A percentile compares a stretch with the other conserved stretches of the same genome.
These are phyloP conservation scores for Pegoplata infirma DNA, from an alignment of 2,888 invertebrate genomes.

Conservation along the genomic window DNA sequence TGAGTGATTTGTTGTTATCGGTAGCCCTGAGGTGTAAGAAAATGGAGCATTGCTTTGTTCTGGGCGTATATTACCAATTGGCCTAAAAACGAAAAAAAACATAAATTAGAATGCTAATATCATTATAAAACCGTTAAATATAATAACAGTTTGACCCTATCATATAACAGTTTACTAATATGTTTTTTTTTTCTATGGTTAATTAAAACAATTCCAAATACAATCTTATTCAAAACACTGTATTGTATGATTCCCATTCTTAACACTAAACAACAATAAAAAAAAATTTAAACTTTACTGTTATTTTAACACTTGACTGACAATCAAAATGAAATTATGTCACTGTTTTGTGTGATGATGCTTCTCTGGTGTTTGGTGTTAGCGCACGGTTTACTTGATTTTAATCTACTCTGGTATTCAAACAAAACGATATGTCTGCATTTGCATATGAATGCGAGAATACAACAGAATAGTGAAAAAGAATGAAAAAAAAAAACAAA, in stretches of 20 bases:
- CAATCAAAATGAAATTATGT: slow-evolving; percentile 63
- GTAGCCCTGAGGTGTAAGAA: slow-evolving; percentile 52
- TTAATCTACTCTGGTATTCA: slow-evolving; percentile 27
- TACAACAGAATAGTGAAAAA: no score
- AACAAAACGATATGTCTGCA: slow-evolving; percentile 24
- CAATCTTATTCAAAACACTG: not conserved
- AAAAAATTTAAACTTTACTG: slow-evolving; percentile 39
- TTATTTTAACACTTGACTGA: slow-evolving; percentile 41
- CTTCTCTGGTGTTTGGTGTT: not conserved
- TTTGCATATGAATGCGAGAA: slow-evolving; percentile 52
- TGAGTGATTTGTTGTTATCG: slow-evolving; percentile 37
- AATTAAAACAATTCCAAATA: not conserved
- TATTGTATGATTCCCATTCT: not conserved
- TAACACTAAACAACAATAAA: slow-evolving; percentile 3
- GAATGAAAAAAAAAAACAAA: slow-evolving; percentile 17
- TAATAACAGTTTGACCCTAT: slow-evolving; percentile 7
- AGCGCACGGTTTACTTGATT: slow-evolving; percentile 17
- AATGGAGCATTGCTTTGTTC: slow-evolving; percentile 68
- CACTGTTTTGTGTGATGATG: slow-evolving; percentile 29
- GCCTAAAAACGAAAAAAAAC: slow-evolving; percentile 73
- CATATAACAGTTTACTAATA: not conserved
- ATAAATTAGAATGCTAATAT: slow-evolving; percentile 17
- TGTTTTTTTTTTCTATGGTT: no score
- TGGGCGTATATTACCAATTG: slow-evolving; percentile 79
- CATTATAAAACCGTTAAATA: slow-evolving; percentile 1